Evolutionary conservation across 2,888 invertebrate genomes (phyloP).

Genomic region (Tanytarsus gracilentus): DNA sequence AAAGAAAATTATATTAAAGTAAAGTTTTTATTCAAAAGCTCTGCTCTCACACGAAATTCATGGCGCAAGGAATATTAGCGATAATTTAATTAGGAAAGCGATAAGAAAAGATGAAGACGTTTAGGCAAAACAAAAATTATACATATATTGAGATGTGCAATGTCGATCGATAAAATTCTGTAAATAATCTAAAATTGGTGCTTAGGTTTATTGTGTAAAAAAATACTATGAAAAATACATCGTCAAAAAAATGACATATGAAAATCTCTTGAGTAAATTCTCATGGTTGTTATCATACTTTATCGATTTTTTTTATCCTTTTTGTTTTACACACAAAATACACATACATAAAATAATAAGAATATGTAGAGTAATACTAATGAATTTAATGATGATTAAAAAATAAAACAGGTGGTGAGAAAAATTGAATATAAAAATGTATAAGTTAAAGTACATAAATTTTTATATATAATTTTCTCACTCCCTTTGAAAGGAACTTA

Average conservation of each 20-base stretch:
- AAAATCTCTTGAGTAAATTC: slow-evolving; percentile 6
- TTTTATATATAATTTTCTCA: no score
- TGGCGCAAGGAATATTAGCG: background rate
- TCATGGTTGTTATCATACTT: slow-evolving; percentile 7
- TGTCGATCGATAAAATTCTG: slow-evolving; percentile 5
- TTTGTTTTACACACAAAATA: background rate
- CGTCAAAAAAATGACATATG: background rate
- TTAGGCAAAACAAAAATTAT: background rate
- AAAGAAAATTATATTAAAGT: background rate
- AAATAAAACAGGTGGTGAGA: no score
- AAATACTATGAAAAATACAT: background rate
- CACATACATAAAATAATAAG: no score
- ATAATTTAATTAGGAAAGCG: slow-evolving; percentile 20
- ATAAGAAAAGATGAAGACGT: slow-evolving; percentile 1
- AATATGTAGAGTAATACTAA: no score
- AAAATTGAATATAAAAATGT: no score
- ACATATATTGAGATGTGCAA: background rate
- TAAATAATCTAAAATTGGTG: slow-evolving; percentile 28
- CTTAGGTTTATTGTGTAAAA: slow-evolving; percentile 11
- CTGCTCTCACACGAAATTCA: background rate
- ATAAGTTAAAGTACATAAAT: no score
- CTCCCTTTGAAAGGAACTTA: no score
- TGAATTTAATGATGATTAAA: no score
- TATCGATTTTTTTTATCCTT: slow-evolving; percentile 2
- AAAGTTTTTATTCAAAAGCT: background rate